These are phyloP conservation scores for Troilus luridus DNA, from an alignment of 2,888 invertebrate species.

Conservation along the genomic window DNA sequence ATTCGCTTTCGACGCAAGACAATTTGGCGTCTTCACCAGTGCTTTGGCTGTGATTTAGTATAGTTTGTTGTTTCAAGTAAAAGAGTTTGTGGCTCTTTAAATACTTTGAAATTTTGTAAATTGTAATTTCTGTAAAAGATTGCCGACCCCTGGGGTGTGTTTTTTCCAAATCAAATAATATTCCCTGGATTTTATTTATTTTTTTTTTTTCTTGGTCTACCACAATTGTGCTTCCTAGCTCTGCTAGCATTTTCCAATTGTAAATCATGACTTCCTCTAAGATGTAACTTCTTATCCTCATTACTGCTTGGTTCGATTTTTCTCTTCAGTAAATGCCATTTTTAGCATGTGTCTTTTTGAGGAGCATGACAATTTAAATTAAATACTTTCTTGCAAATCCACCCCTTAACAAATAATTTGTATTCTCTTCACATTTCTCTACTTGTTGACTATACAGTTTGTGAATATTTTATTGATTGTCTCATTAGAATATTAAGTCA, in stretches of 20 bases:
- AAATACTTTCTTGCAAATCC: neutral
- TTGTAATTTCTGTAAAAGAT: no score
- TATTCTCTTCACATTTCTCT: neutral
- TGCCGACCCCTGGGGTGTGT: no score
- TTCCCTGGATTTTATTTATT: neutral
- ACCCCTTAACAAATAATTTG: neutral
- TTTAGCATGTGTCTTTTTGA: neutral
- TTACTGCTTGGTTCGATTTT: neutral
- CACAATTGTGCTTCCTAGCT: neutral
- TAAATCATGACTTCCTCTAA: conserved; percentile 2
- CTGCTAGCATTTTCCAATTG: neutral
- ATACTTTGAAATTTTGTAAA: no score
- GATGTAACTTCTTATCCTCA: neutral
- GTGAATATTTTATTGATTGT: neutral
- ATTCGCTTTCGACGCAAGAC: no score
- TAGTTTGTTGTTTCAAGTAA: no score
- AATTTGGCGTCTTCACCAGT: no score
- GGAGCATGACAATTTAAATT: neutral
- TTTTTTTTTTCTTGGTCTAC: neutral
- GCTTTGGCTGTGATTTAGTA: no score
- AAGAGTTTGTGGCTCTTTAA: no score
- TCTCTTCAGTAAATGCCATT: neutral
- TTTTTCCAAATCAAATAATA: no score
- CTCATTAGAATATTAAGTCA: no score
- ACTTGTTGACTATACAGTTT: neutral